Conservation (phyloP, 1,140 invertebrate species). For the Nasonia longicornis region DNA sequence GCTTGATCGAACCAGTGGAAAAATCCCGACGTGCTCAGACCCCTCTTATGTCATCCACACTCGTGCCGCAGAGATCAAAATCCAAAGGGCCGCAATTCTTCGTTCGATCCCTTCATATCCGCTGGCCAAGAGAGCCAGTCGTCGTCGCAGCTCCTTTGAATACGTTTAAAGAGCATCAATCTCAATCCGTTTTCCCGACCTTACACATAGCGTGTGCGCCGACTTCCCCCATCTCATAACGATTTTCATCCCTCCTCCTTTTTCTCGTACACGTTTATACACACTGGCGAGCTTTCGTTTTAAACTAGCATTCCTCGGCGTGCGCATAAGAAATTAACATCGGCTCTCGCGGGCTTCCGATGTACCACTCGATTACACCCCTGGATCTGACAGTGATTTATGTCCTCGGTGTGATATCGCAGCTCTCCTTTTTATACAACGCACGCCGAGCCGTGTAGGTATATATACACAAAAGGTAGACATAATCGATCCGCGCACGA, state of each 20-base stretch:
- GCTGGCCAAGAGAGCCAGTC: background rate
- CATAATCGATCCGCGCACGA: constrained; percentile 38
- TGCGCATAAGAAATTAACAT: constrained; percentile 55
- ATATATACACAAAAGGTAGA: background rate
- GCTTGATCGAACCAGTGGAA: background rate
- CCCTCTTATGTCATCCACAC: background rate
- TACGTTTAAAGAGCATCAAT: constrained; percentile 41
- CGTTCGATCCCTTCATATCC: background rate
- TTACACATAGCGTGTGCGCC: constrained; percentile 18
- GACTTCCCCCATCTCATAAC: background rate
- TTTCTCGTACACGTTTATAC: background rate
- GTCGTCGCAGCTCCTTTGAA: background rate
- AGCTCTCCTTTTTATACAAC: constrained; percentile 36
- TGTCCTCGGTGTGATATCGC: constrained; percentile 44
- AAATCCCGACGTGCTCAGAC: background rate
- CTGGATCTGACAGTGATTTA: constrained; percentile 59
- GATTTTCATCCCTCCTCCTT: background rate
- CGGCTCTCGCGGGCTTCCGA: constrained; percentile 32
- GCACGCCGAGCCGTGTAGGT: background rate
- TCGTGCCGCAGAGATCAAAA: background rate
- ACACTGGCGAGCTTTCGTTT: background rate
- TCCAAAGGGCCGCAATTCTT: background rate
- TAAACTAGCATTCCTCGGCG: constrained; percentile 43
- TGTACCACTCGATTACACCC: constrained; percentile 58
- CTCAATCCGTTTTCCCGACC: constrained; percentile 35